Evolutionary conservation across 92 coral and sea anemone species (phyloP).

Genomic region (Palythoa grandis): DNA sequence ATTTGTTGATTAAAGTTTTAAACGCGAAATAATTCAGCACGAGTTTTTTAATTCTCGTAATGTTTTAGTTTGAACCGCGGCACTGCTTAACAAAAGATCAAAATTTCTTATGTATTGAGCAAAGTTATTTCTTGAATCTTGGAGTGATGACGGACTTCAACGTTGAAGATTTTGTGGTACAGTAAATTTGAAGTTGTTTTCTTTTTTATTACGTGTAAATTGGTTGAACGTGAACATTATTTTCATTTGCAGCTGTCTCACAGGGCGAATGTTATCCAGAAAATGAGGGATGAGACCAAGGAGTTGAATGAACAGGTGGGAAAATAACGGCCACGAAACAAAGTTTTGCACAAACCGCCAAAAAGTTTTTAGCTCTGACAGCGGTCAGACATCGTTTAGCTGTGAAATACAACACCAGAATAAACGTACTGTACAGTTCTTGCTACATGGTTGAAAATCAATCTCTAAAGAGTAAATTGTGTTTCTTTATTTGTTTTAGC

Average conservation of each 20-base stretch:
- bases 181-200: not conserved
- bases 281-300: slow-evolving; percentile 73
- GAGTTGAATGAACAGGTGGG: slow-evolving; percentile 78
- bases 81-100: not conserved
- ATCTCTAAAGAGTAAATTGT: not conserved
- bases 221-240: not conserved
- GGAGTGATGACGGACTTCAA: slow-evolving; percentile 27
- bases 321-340: not conserved
- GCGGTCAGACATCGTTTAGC: not conserved
- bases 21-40: not conserved
- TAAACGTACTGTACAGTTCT: not conserved
- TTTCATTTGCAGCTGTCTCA: slow-evolving; percentile 75
- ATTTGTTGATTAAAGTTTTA: slow-evolving; percentile 3
- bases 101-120: not conserved
- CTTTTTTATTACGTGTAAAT: not conserved
- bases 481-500: not conserved
- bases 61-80: not conserved
- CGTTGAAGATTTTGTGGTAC: slow-evolving; percentile 38
- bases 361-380: not conserved
- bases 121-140: not conserved
- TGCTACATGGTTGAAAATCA: not conserved
- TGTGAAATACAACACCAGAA: not conserved
- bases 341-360: slow-evolving; percentile 1
- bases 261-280: slow-evolving; percentile 77
- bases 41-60: not conserved